phyloP scores from a whole-genome alignment of 2,888 invertebrate genomes.

The Campoplex capitator region DNA sequence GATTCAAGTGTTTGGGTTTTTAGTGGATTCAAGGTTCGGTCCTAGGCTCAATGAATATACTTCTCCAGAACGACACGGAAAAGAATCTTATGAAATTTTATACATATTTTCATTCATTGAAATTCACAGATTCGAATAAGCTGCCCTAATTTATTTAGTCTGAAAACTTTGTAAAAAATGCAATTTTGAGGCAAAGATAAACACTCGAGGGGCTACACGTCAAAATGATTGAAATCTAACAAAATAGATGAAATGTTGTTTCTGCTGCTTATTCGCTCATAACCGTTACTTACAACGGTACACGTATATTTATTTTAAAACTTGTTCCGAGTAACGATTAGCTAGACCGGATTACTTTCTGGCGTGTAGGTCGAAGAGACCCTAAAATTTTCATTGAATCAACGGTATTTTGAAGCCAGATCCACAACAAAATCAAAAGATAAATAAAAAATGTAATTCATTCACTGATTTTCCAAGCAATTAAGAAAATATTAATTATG shows the following conservation, averaged over 20 bases:
- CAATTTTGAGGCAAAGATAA: not conserved
- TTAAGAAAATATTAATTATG: too few species aligned
- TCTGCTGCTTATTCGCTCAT: not conserved
- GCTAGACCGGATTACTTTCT: not conserved
- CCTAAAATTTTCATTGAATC: too few species aligned
- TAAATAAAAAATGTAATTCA: too few species aligned
- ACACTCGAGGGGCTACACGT: not conserved
- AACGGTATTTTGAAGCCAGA: too few species aligned
- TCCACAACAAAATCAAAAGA: too few species aligned
- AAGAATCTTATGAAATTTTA: not conserved
- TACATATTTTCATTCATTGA: not conserved
- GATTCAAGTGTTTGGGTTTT: not conserved
- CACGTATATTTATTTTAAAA: not conserved
- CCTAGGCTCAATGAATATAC: not conserved
- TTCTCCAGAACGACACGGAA: not conserved
- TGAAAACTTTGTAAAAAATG: not conserved
- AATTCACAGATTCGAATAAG: not conserved
- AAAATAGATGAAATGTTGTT: not conserved
- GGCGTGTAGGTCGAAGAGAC: too few species aligned
- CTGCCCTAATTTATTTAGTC: not conserved
- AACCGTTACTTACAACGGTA: not conserved
- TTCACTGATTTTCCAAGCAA: too few species aligned
- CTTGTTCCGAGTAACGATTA: not conserved
- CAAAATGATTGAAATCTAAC: not conserved
- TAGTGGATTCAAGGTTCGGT: not conserved